Conservation (phyloP, 2,113 vertebrate species). For the Asarcornis scutulata region DNA sequence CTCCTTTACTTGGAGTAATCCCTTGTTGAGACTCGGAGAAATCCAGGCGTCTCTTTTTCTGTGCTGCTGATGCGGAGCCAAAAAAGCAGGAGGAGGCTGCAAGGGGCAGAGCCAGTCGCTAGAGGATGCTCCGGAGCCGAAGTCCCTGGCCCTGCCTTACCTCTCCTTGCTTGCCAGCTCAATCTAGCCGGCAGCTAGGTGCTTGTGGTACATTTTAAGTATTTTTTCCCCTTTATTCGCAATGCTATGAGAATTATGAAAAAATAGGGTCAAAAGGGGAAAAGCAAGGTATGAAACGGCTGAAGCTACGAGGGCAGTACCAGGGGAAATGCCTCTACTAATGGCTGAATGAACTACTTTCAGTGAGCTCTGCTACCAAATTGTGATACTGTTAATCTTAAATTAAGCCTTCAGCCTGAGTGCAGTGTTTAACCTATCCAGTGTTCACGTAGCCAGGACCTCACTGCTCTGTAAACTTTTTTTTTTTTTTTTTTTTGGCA, state of each 20-base stretch:
- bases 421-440: not conserved
- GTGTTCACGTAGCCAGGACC: not conserved
- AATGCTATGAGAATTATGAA: not conserved
- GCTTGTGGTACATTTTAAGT: not conserved
- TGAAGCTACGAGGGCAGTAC: not conserved
- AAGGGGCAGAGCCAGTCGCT: not conserved
- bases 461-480: not conserved
- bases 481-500: not conserved
- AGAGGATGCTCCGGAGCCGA: slow-evolving; percentile 61
- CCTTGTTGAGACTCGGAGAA: not conserved
- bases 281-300: not conserved
- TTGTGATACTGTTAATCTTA: not conserved
- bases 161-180: not conserved
- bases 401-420: not conserved
- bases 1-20: not conserved
- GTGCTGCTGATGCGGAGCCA: not conserved
- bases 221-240: not conserved
- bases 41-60: not conserved
- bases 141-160: not conserved
- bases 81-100: not conserved
- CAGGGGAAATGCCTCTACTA: not conserved
- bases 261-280: not conserved
- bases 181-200: not conserved
- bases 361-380: not conserved
- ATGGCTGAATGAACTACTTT: not conserved